Evolutionary conservation across 2,113 vertebrate genomes (phyloP).

Genomic region (Rhipidura dahli): DNA sequence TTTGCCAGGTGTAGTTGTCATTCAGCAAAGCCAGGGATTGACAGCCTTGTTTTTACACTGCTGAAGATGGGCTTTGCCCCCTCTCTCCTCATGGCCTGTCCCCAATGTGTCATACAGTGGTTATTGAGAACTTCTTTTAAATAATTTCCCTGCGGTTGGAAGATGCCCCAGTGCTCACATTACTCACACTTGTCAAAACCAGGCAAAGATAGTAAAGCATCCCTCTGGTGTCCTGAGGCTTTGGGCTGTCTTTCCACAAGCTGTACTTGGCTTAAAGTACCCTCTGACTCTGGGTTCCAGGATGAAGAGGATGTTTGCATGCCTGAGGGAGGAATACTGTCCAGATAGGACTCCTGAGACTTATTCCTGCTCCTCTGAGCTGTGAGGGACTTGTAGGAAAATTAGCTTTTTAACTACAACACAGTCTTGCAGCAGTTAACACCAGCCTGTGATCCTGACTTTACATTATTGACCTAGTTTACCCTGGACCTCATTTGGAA

Average conservation of each 20-base stretch:
- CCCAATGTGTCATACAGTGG: neutral
- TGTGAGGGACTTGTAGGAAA: neutral
- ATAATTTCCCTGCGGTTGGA: neutral
- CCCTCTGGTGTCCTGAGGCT: neutral
- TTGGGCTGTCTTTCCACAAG: neutral
- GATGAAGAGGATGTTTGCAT: neutral
- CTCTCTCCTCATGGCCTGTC: neutral
- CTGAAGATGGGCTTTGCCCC: neutral
- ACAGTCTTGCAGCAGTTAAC: neutral
- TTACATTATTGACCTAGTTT: neutral
- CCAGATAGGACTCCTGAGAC: neutral
- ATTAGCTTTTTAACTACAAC: neutral
- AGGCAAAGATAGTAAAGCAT: neutral
- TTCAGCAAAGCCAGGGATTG: neutral
- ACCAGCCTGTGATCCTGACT: neutral
- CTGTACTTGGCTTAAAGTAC: neutral
- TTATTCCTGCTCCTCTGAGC: neutral
- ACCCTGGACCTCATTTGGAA: neutral
- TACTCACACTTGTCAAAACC: conserved; percentile 6
- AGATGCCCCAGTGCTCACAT: neutral
- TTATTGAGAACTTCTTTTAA: conserved; percentile 23
- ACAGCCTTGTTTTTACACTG: neutral
- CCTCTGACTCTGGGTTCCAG: neutral
- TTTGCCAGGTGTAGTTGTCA: conserved; percentile 11
- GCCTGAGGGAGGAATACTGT: neutral